Conservation (phyloP, 2,113 vertebrate species). For the Gnathochromis pfefferi region DNA sequence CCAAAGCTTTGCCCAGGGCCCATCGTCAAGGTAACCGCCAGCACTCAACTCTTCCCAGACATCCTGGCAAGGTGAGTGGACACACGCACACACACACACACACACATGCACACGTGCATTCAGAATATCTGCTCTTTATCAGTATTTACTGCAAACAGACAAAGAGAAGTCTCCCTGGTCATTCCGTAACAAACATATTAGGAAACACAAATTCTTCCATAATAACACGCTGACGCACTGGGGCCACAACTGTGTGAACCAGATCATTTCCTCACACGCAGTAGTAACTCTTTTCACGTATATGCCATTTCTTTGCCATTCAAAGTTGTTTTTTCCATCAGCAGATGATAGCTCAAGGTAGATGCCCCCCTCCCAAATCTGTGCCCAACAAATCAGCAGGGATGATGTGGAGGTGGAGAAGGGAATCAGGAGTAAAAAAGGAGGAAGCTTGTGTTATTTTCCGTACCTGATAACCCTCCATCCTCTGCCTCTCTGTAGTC, state of each 20-base stretch:
- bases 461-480: conserved; percentile 74
- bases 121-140: neutral
- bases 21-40: conserved; percentile 48
- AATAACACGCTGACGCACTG: neutral
- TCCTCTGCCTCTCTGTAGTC: conserved; percentile 57
- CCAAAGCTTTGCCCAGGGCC: conserved; percentile 32
- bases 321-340: conserved; percentile 21
- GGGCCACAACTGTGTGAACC: neutral
- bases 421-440: conserved; percentile 7
- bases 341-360: neutral
- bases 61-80: conserved; percentile 42
- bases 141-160: neutral
- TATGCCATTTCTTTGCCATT: neutral
- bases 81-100: neutral
- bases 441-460: conserved; percentile 56
- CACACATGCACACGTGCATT: neutral
- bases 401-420: neutral
- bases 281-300: neutral
- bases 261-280: neutral
- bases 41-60: conserved; percentile 33
- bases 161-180: neutral
- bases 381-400: neutral
- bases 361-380: neutral
- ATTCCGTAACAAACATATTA: neutral
- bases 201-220: conserved; percentile 1